These are phyloP conservation scores for Carterocephalus palaemon DNA, from an alignment of 2,888 invertebrate species.

Conservation along the genomic window DNA sequence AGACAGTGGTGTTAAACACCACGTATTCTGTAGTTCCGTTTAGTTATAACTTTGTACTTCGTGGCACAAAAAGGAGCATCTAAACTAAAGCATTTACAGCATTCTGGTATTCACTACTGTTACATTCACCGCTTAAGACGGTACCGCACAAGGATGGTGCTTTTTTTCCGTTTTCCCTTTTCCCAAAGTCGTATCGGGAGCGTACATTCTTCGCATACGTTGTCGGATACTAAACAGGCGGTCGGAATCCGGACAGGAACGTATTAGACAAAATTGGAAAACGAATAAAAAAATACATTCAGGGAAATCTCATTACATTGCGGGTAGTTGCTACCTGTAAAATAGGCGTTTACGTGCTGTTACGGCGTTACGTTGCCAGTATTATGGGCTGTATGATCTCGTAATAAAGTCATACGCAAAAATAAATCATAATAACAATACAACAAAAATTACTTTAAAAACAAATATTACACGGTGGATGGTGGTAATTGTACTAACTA, in stretches of 20 bases:
- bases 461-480: no score
- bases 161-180: constrained; percentile 8
- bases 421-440: no score
- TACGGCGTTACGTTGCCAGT: no score
- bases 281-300: constrained; percentile 13
- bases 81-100: no score
- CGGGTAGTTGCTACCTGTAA: constrained; percentile 1
- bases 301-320: constrained; percentile 5
- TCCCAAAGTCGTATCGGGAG: constrained; percentile 10
- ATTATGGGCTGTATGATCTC: no score
- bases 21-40: no score
- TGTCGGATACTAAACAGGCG: constrained; percentile 12
- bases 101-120: background rate
- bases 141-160: constrained; percentile 1
- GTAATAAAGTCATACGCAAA: no score
- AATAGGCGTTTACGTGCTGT: background rate
- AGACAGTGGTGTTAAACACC: no score
- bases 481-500: no score
- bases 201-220: constrained; percentile 17
- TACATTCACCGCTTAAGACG: constrained; percentile 1
- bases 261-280: constrained; percentile 14
- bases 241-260: constrained; percentile 12
- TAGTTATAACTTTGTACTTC: no score
- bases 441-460: no score
- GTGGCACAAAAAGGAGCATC: no score